phyloP scores from a whole-genome alignment of 2,797 vertebrate genomes.

The Fundulus diaphanus region DNA sequence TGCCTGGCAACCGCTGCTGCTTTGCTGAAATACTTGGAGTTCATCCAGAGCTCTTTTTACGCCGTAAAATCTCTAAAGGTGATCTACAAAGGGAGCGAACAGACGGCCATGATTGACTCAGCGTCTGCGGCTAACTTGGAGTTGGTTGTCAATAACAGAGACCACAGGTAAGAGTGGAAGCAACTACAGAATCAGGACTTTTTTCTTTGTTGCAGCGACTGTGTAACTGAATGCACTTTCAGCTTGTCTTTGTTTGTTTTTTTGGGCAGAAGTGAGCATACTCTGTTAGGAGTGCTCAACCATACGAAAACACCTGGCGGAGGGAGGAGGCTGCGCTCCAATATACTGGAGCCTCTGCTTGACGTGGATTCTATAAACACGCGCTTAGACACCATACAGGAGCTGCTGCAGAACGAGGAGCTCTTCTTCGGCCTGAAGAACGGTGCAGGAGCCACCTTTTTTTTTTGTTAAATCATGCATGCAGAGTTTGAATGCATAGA shows the following conservation, averaged over 20 bases:
- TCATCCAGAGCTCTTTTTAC: constrained; percentile 93
- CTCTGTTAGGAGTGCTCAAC: constrained; percentile 93
- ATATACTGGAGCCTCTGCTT: constrained; percentile 92
- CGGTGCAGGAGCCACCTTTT: constrained; percentile 73
- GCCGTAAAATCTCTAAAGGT: constrained; percentile 94
- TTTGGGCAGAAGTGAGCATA: constrained; percentile 86
- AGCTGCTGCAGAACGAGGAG: constrained; percentile 91
- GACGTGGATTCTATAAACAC: constrained; percentile 91
- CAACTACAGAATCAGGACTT: neutral
- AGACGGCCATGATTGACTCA: constrained; percentile 97
- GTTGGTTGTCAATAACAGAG: constrained; percentile 92
- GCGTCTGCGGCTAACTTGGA: constrained; percentile 93
- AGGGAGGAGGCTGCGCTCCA: constrained; percentile 91
- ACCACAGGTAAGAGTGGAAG: constrained; percentile 84
- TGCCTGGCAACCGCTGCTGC: constrained; percentile 94
- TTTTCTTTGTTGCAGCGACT: neutral
- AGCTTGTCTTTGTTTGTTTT: constrained; percentile 30
- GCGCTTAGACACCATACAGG: constrained; percentile 91
- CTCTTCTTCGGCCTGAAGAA: constrained; percentile 94
- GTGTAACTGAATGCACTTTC: neutral
- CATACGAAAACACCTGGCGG: constrained; percentile 95
- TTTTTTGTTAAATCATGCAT: constrained; percentile 1
- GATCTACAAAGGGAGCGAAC: constrained; percentile 93
- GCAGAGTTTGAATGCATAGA: neutral
- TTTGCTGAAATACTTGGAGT: constrained; percentile 95